Conservation (phyloP, 2,113 vertebrate genomes). For the Octodon degus region DNA sequence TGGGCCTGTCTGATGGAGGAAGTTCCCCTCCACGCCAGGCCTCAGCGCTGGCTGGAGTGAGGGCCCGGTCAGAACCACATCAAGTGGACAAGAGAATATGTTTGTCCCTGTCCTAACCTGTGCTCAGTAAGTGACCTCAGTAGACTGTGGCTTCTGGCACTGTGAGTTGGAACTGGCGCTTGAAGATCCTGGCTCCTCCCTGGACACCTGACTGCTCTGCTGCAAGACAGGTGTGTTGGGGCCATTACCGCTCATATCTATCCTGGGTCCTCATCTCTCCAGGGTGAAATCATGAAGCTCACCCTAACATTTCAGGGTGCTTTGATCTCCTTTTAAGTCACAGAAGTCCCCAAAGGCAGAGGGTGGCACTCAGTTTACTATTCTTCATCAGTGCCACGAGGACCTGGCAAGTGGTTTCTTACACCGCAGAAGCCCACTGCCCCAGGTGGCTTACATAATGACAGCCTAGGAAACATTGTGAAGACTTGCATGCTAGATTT, state of each 20-base stretch:
- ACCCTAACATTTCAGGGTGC: slow-evolving; percentile 6
- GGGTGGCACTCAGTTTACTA: neutral
- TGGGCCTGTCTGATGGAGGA: no score
- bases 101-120: neutral
- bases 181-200: neutral
- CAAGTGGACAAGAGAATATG: neutral
- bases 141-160: neutral
- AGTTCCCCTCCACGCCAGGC: no score
- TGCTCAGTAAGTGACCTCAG: neutral
- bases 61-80: neutral
- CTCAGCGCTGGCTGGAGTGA: no score
- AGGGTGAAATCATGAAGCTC: neutral
- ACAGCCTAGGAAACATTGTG: neutral
- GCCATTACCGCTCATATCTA: neutral
- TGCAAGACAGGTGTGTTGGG: neutral
- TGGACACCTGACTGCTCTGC: neutral
- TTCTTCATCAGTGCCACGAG: neutral
- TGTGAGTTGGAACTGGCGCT: neutral
- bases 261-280: neutral
- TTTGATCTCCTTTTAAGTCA: neutral
- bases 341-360: neutral
- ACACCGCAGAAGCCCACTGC: neutral
- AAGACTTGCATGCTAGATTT: neutral
- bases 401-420: neutral
- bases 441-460: neutral